phyloP scores from a whole-genome alignment of 2,888 invertebrate genomes.

The Arge pagana region DNA sequence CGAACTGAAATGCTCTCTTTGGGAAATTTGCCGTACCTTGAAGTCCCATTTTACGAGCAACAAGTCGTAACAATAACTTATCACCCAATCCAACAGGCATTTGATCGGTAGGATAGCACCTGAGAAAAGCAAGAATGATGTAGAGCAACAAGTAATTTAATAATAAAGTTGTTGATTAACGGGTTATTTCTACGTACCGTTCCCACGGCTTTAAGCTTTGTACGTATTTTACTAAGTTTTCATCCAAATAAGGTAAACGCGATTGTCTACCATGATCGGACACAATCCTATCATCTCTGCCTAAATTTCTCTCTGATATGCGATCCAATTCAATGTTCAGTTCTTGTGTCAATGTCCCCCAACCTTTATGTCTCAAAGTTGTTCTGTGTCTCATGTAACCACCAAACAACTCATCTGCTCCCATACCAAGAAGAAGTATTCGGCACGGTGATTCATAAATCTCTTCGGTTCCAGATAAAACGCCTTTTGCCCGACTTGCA shows the following conservation, averaged over 20 bases:
- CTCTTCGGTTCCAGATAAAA: slow-evolving; percentile 41
- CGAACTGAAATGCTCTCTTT: slow-evolving; percentile 97
- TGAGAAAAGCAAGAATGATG: no score
- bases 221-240: slow-evolving; percentile 69
- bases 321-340: slow-evolving; percentile 76
- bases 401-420: slow-evolving; percentile 96
- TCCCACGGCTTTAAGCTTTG: slow-evolving; percentile 70
- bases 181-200: slow-evolving; percentile 59
- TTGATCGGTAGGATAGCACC: slow-evolving; percentile 64
- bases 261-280: slow-evolving; percentile 86
- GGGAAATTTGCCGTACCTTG: slow-evolving; percentile 69
- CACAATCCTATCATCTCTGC: slow-evolving; percentile 92
- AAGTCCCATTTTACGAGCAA: slow-evolving; percentile 72
- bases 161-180: slow-evolving; percentile 1
- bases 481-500: slow-evolving; percentile 77
- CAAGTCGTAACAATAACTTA: slow-evolving; percentile 81
- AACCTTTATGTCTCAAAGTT: slow-evolving; percentile 65
- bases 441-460: slow-evolving; percentile 66
- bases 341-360: slow-evolving; percentile 63
- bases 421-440: slow-evolving; percentile 86
- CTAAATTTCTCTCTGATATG: slow-evolving; percentile 88
- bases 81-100: slow-evolving; percentile 86
- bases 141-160: slow-evolving; percentile 40
- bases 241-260: slow-evolving; percentile 80
- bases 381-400: slow-evolving; percentile 91